phyloP scores from a whole-genome alignment of 2,113 vertebrate genomes.

The Forbesichthys papilliferus region DNA sequence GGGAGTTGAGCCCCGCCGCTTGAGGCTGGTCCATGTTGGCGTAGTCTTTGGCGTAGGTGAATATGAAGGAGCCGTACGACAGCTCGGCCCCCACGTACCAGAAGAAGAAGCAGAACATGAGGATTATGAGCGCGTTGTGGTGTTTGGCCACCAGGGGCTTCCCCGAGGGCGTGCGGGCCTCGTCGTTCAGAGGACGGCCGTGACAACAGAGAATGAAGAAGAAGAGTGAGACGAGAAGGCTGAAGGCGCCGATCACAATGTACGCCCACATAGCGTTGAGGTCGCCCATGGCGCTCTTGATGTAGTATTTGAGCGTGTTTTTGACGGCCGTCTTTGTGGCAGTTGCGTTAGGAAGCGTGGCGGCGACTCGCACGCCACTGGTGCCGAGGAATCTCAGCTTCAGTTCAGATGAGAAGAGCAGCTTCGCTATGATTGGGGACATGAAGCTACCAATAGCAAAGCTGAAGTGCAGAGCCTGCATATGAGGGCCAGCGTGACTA shows the following conservation, averaged over 20 bases:
- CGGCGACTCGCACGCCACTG: neutral
- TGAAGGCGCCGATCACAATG: conserved; percentile 80
- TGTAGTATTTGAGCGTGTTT: neutral
- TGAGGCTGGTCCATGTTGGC: conserved; percentile 70
- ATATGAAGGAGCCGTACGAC: conserved; percentile 89
- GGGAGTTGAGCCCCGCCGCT: conserved; percentile 85
- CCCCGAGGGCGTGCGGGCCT: conserved; percentile 42
- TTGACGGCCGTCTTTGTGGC: neutral
- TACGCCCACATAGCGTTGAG: conserved; percentile 84
- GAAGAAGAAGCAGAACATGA: conserved; percentile 90
- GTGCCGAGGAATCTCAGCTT: neutral
- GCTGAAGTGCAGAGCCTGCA: conserved; percentile 96
- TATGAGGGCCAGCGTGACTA: conserved; percentile 81
- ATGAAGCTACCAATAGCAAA: conserved; percentile 87
- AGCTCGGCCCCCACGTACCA: conserved; percentile 92
- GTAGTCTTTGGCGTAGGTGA: conserved; percentile 80
- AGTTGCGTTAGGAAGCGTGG: neutral
- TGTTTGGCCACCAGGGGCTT: conserved; percentile 73
- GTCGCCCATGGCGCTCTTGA: neutral
- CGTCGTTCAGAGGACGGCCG: conserved; percentile 46
- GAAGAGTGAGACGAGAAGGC: conserved; percentile 77
- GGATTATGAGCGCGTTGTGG: conserved; percentile 77
- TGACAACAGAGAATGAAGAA: conserved; percentile 80
- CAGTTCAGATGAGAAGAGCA: conserved; percentile 71
- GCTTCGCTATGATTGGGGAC: conserved; percentile 88